Evolutionary conservation across 2,888 invertebrate genomes (phyloP).

Genomic region (Zelleria hepariella): DNA sequence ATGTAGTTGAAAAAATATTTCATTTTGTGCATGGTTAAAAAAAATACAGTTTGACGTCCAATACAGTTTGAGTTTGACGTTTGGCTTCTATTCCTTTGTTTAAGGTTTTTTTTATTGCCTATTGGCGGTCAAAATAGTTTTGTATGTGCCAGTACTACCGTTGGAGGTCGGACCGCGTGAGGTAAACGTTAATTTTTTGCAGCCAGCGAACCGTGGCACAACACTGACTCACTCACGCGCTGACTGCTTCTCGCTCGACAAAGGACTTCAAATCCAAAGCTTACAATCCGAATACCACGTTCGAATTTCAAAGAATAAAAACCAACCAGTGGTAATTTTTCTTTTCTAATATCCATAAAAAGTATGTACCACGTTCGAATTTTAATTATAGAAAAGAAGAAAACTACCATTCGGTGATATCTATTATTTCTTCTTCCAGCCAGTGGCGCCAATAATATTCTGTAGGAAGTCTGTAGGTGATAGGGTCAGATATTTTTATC

Average conservation of each 20-base stretch:
- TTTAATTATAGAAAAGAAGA: background rate
- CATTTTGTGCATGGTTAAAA: no score
- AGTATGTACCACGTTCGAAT: background rate
- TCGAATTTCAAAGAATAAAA: constrained; percentile 39
- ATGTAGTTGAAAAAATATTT: no score
- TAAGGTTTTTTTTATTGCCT: no score
- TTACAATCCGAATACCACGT: constrained; percentile 37
- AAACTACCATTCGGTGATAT: background rate
- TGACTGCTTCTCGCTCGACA: constrained; percentile 24
- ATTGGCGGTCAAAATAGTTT: constrained; percentile 8
- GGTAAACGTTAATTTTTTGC: constrained; percentile 55
- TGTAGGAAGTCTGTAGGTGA: constrained; percentile 1
- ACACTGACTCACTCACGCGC: constrained; percentile 38
- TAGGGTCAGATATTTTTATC: constrained; percentile 5
- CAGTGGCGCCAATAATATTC: constrained; percentile 6
- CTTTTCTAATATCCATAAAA: no score
- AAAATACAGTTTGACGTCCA: no score
- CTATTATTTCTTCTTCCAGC: constrained; percentile 16
- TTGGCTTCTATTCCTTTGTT: background rate
- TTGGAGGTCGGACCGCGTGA: constrained; percentile 20
- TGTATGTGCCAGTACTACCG: constrained; percentile 7
- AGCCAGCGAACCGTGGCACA: constrained; percentile 52
- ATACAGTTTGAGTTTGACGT: background rate
- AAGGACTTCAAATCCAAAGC: constrained; percentile 24
- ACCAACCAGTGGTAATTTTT: no score